Percentiles rank a stretch among this genome's conserved stretches.
These are phyloP conservation scores for Colletes gigas DNA, from an alignment of 1,140 invertebrate genomes.

Conservation along the genomic window DNA sequence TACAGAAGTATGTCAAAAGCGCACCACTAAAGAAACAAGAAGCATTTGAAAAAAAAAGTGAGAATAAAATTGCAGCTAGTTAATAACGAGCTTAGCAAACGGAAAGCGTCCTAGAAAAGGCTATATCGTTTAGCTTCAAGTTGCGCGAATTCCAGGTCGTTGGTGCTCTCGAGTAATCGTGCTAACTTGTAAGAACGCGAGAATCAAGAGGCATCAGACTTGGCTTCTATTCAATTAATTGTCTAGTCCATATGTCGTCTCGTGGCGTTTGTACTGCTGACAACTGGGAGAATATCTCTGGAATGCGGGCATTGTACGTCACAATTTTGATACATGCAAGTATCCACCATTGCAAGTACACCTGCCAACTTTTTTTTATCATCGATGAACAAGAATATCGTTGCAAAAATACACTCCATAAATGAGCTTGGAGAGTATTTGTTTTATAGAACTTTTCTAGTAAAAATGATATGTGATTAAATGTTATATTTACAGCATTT, in stretches of 20 bases:
- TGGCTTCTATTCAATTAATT: constrained; percentile 46
- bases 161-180: constrained; percentile 17
- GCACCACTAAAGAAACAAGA: background rate
- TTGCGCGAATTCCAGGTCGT: constrained; percentile 42
- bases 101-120: background rate
- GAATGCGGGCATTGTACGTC: background rate
- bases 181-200: constrained; percentile 13
- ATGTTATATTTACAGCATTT: too few relatives aligned
- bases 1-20: background rate
- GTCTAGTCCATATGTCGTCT: constrained; percentile 6
- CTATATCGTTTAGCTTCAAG: constrained; percentile 31
- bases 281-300: background rate
- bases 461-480: too few relatives aligned
- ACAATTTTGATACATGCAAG: background rate
- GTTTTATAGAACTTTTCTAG: too few relatives aligned
- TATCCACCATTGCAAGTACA: background rate
- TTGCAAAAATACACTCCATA: background rate
- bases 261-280: background rate
- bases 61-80: background rate
- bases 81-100: background rate
- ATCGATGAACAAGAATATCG: background rate
- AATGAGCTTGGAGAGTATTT: too few relatives aligned
- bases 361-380: background rate
- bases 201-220: constrained; percentile 31
- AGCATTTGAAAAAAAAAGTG: background rate